Evolutionary conservation across 2,888 invertebrate species (phyloP).

Genomic region (Aproaerema taeniolella): DNA sequence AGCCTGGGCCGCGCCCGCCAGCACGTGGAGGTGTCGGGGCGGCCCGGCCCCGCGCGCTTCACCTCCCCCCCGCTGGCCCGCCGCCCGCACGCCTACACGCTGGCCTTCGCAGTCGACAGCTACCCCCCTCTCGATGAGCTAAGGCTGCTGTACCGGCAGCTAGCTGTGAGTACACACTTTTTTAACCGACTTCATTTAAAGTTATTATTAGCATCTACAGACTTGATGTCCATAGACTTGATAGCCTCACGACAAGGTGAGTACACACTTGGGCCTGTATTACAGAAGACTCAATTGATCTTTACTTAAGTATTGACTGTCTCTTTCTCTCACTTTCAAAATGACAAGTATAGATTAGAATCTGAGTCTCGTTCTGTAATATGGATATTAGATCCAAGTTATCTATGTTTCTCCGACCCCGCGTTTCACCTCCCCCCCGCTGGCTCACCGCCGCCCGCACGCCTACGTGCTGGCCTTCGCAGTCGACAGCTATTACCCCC

Average conservation of each 20-base stretch:
- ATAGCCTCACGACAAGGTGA: too few relatives aligned
- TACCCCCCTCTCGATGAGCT: conserved; percentile 85
- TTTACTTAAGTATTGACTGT: too few relatives aligned
- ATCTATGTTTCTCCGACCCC: too few relatives aligned
- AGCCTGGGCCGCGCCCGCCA: conserved; percentile 81
- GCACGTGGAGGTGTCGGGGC: conserved; percentile 84
- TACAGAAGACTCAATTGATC: too few relatives aligned
- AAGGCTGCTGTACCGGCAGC: conserved; percentile 81
- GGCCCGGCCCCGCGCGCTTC: conserved; percentile 83
- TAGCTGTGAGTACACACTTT: conserved; percentile 74
- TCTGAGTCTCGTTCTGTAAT: too few relatives aligned
- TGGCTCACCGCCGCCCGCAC: conserved; percentile 76
- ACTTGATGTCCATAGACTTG: too few relatives aligned
- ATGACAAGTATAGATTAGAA: too few relatives aligned
- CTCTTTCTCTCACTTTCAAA: too few relatives aligned
- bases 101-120: conserved; percentile 84
- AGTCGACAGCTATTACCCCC: conserved; percentile 85
- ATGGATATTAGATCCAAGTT: too few relatives aligned
- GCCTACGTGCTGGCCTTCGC: conserved; percentile 83
- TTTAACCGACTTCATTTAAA: too few relatives aligned
- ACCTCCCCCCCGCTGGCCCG: conserved; percentile 80
- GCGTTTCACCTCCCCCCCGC: conserved; percentile 80
- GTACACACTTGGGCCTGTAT: too few relatives aligned
- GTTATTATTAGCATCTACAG: too few relatives aligned
- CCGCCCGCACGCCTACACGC: conserved; percentile 78